Base-by-base conservation (phyloP, 2,113 vertebrate genomes). In the Erythrolamprus reginae region DNA sequence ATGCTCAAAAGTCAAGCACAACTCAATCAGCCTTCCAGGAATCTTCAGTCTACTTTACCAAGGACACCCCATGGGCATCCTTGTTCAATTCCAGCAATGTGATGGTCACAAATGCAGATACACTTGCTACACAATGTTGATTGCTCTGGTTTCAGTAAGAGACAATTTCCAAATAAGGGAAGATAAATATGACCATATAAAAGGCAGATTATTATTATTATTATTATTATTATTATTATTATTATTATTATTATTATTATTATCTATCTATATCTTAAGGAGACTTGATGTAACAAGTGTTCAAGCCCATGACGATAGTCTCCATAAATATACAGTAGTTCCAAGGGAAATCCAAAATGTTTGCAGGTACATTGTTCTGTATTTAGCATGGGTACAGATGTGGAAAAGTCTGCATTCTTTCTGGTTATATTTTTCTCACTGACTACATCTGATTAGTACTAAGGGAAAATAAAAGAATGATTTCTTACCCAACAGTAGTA, bases 401-500 rank as follows among this genome's bases (percentile, higher is more conserved):
- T 26, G 15, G 24, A 8, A 47, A 19, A 26, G 1, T 61, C 45
- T 17, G 23, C 48, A 23, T 42, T 51, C 56, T 24, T 26, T 65
- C 15, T 26, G 33, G 53, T 82, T 26, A 83, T 10, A 55, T 53
- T 86, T 53, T 53, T 21, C 58, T 48, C 26, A 19, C 17, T 12
- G 26, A 4, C 47, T 42, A 26, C 77, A 50, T 50, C 10, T 90
- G 61, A 21, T 45, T 61, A 42, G 45, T 58, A 87, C 92, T 87
- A 86, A 58, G 19, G 88, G 0, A 24, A 65, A 13, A 83, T 0
- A 77, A 2, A 92, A 93, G 0, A 87, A 56, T 90, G 4, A 61
- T 96, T 93, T 94, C 97, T 98, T 97, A 98, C 97, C 97, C 97
- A 97, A 89, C 92, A 95, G 92, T 83, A 90, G 93, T 47, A 86